Conservation (phyloP, 2,888 invertebrate genomes). For the Plebejus argus region DNA sequence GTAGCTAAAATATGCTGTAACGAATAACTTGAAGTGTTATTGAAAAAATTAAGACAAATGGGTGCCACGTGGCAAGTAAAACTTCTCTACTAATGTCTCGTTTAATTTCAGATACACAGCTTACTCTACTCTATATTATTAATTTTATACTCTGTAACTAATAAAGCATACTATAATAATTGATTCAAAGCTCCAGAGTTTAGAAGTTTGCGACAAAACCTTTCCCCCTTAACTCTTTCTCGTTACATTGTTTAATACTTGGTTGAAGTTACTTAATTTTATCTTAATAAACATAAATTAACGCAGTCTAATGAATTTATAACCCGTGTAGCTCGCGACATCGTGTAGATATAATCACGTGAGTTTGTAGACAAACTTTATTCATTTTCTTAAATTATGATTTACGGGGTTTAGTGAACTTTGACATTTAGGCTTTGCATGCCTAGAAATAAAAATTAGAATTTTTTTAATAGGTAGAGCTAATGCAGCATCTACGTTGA, state of each 20-base stretch:
- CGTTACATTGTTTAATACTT: constrained; percentile 10
- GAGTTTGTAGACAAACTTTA: constrained; percentile 2
- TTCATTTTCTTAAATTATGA: constrained; percentile 4
- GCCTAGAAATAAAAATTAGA: neutral
- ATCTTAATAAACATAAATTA: constrained; percentile 24
- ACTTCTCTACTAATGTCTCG: no score
- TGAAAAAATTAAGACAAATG: no score
- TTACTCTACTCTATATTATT: neutral
- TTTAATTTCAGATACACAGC: neutral
- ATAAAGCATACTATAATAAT: neutral
- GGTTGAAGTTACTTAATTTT: constrained; percentile 14
- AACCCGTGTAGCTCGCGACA: constrained; percentile 2
- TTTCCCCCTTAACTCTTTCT: constrained; percentile 3
- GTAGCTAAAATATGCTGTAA: no score
- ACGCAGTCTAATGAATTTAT: constrained; percentile 26
- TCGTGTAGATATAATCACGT: constrained; percentile 18
- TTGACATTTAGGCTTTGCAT: neutral
- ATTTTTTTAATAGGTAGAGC: no score
- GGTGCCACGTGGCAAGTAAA: no score
- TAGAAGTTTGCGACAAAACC: constrained; percentile 46
- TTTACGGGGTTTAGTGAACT: neutral
- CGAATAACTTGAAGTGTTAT: no score
- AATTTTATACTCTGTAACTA: neutral
- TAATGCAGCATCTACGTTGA: no score
- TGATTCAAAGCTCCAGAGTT: constrained; percentile 33